Evolutionary conservation across 2,113 vertebrate genomes (phyloP).

Genomic region (Trinectes maculatus): DNA sequence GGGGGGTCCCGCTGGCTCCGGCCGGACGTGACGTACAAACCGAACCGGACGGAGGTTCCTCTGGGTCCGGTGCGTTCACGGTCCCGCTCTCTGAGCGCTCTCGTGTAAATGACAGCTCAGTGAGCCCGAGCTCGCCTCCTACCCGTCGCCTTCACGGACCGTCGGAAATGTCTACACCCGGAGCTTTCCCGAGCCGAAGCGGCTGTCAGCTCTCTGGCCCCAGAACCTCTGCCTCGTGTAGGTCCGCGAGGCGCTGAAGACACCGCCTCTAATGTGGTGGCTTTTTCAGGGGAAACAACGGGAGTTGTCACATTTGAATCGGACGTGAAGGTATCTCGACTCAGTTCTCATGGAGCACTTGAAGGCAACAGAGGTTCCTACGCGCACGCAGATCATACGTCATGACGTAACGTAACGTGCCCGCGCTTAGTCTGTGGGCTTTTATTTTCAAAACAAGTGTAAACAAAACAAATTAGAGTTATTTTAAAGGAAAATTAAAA

Average conservation of each 20-base stretch:
- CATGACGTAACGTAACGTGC: constrained; percentile 29
- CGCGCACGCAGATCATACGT: constrained; percentile 40
- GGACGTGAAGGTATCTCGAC: not conserved
- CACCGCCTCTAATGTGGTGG: too few relatives aligned
- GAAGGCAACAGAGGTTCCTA: constrained; percentile 28
- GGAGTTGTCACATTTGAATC: too few relatives aligned
- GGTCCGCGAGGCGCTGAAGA: too few relatives aligned
- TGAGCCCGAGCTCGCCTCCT: constrained; percentile 11
- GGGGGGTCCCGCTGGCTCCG: too few relatives aligned
- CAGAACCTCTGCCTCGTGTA: too few relatives aligned
- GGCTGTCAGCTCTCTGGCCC: too few relatives aligned
- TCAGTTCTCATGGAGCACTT: not conserved
- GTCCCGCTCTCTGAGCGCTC: constrained; percentile 30
- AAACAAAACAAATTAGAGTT: too few relatives aligned
- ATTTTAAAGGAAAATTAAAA: too few relatives aligned
- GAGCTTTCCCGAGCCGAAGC: too few relatives aligned
- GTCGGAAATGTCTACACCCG: constrained; percentile 40
- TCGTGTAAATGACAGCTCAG: constrained; percentile 62
- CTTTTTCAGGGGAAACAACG: not conserved
- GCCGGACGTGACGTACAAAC: not conserved
- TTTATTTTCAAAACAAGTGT: too few relatives aligned
- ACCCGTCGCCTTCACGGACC: not conserved
- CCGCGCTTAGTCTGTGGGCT: constrained; percentile 8
- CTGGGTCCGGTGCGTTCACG: not conserved
- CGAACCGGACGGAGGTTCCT: not conserved